Evolutionary conservation across 2,797 vertebrate genomes (phyloP).

Genomic region (Petrocephalus schoutedeni): DNA sequence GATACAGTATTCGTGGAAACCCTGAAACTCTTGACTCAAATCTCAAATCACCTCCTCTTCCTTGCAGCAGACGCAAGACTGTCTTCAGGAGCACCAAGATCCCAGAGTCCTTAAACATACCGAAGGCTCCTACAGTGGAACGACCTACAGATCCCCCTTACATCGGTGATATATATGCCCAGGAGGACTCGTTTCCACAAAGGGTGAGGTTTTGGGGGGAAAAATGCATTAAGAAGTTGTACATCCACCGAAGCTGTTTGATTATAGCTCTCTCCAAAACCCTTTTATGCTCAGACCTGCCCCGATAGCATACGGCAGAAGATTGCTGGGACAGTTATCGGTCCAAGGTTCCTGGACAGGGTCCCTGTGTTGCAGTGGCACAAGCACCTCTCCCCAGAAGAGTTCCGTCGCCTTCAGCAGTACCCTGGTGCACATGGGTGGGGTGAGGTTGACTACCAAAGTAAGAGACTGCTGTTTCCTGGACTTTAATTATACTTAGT

Average conservation of each 20-base stretch:
- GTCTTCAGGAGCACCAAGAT: background rate
- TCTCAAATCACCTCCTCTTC: background rate
- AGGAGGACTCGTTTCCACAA: conserved; percentile 37
- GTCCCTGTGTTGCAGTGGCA: conserved; percentile 69
- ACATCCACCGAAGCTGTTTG: background rate
- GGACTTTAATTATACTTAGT: background rate
- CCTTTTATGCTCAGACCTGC: conserved; percentile 50
- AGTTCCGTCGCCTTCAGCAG: conserved; percentile 53
- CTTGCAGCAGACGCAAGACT: background rate
- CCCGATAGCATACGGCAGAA: conserved; percentile 34
- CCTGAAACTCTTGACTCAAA: background rate
- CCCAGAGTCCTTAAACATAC: background rate
- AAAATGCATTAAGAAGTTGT: background rate
- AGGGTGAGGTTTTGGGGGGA: conserved; percentile 49
- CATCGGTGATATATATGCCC: conserved; percentile 59
- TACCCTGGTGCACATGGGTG: conserved; percentile 64
- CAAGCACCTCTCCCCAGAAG: conserved; percentile 40
- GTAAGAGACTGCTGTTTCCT: conserved; percentile 42
- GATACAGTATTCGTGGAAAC: background rate
- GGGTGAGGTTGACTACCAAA: conserved; percentile 46
- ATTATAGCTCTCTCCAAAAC: background rate
- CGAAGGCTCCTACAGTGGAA: background rate
- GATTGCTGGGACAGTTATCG: conserved; percentile 37
- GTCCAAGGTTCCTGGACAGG: conserved; percentile 36
- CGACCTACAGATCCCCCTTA: conserved; percentile 38